Percentiles rank a stretch among this genome's conserved stretches.
Evolutionary conservation across 2,113 vertebrate genomes (phyloP).

Genomic region (Tamias sibiricus): DNA sequence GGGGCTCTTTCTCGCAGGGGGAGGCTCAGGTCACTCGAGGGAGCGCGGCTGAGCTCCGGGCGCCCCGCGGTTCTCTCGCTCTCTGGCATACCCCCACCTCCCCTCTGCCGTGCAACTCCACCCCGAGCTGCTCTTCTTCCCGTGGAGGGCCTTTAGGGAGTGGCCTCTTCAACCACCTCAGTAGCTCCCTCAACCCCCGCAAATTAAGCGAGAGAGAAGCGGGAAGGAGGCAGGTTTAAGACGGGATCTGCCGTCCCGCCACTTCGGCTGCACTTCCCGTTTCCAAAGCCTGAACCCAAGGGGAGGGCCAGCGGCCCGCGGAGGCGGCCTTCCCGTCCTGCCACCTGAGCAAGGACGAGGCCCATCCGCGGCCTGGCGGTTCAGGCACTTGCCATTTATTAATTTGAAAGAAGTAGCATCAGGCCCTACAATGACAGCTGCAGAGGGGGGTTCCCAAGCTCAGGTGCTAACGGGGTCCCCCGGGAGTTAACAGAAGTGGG

Average conservation of each 20-base stretch:
- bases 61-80: not conserved
- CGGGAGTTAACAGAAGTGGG: accelerated
- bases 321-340: no score
- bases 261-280: no score
- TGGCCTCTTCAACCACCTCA: accelerated
- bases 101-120: no score
- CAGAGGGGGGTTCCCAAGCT: accelerated
- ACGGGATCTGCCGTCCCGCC: no score
- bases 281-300: not conserved
- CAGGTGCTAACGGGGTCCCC: not conserved
- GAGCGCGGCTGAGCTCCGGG: accelerated
- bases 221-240: not conserved
- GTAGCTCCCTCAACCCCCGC: accelerated
- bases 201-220: not conserved
- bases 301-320: not conserved
- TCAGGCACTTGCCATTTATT: not conserved
- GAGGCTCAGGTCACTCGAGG: not conserved
- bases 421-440: accelerated
- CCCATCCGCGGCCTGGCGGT: no score
- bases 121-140: not conserved
- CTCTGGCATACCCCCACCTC: accelerated
- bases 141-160: not conserved
- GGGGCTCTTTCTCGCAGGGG: not conserved
- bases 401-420: not conserved
- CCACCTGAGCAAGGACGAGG: no score